Percentiles rank a stretch among this genome's conserved stretches.
Evolutionary conservation across 2,888 invertebrate genomes (phyloP).

Genomic region (Sipha maydis): DNA sequence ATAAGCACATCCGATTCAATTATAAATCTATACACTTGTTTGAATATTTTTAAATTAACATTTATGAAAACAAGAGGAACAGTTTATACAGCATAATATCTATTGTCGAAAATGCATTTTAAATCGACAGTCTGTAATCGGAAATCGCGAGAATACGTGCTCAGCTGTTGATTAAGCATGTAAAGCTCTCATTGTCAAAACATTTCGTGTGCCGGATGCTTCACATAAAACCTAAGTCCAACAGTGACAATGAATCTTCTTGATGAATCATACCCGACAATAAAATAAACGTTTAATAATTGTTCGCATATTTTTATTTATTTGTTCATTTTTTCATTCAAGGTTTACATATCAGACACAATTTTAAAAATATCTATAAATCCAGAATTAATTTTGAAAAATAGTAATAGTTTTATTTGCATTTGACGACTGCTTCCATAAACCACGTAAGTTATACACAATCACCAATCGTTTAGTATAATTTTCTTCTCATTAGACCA

Average conservation of each 20-base stretch:
- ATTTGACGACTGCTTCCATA: not conserved
- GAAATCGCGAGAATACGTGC: conserved; percentile 53
- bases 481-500: not conserved
- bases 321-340: not conserved
- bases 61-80: conserved; percentile 24
- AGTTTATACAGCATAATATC: conserved; percentile 18
- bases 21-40: conserved; percentile 16
- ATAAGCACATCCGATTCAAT: conserved; percentile 24
- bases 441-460: not conserved
- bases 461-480: conserved; percentile 7
- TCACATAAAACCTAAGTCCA: conserved; percentile 29
- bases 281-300: conserved; percentile 1
- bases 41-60: conserved; percentile 3
- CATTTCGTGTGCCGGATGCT: conserved; percentile 47
- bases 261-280: conserved; percentile 29
- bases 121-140: conserved; percentile 31
- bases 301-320: not conserved
- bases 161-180: conserved; percentile 33
- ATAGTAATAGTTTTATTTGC: not conserved
- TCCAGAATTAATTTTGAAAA: not conserved
- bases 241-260: conserved; percentile 14
- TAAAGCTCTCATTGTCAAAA: conserved; percentile 54
- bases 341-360: not conserved
- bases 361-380: not conserved
- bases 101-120: conserved; percentile 42